These are phyloP conservation scores for Pachypeltis micranthus DNA, from an alignment of 1,140 invertebrate species.

Conservation along the genomic window DNA sequence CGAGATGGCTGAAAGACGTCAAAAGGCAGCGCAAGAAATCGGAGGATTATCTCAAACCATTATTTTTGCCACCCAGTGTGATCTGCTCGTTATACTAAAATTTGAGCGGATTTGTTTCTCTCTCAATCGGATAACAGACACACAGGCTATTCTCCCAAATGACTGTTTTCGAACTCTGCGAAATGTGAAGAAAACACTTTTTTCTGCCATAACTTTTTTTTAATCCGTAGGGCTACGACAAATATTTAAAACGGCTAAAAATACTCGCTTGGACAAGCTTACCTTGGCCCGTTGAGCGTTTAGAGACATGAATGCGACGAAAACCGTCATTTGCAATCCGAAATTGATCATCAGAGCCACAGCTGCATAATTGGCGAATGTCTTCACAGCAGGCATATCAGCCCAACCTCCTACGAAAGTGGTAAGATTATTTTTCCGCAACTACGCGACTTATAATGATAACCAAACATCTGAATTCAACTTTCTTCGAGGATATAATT, in stretches of 20 bases:
- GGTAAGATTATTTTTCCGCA: background rate
- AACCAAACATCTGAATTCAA: background rate
- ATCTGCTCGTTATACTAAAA: no score
- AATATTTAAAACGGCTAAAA: no score
- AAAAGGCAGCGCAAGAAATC: no score
- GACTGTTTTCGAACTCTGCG: background rate
- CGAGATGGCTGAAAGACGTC: no score
- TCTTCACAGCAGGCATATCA: constrained; percentile 92
- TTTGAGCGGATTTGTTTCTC: no score
- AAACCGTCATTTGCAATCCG: constrained; percentile 93
- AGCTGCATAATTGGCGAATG: constrained; percentile 93
- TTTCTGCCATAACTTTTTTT: background rate
- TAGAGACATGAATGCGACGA: constrained; percentile 79
- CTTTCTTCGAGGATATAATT: background rate
- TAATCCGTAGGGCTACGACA: background rate
- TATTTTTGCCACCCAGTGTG: no score
- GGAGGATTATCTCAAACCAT: no score
- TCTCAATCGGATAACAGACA: no score
- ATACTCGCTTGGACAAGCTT: constrained; percentile 34
- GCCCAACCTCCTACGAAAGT: constrained; percentile 67
- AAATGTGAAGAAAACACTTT: background rate
- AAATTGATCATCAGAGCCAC: constrained; percentile 95
- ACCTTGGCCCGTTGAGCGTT: constrained; percentile 73
- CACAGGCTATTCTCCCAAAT: no score
- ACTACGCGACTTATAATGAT: background rate